Base-by-base conservation (phyloP, 2,888 invertebrate genomes). In the Cerceris ruficornis region DNA sequence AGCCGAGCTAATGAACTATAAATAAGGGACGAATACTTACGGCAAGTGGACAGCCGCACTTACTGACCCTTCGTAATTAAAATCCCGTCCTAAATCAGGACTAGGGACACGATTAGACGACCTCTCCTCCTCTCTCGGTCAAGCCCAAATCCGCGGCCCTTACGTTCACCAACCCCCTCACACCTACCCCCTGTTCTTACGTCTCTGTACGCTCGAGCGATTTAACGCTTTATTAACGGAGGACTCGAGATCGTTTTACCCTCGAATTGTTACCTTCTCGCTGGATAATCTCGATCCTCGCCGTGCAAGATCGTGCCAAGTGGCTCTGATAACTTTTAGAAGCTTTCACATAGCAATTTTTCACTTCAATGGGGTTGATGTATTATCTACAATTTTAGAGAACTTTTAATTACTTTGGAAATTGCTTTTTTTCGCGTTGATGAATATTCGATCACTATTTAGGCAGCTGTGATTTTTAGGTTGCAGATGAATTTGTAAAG, bases 61-160 rank as follows among this genome's bases (percentile, higher is more conserved):
- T 87, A 89, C 87, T 90, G 88, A 89, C 90, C 91, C 90, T 90
- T 82, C 77, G 88, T 89, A 91, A 91, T 91, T 91, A 91, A 91
- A 89, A 89, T 91, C 90, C 91, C 85, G 82, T 81, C 86, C 90
- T 91, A 90, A 91, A 90, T 90, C 91, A 91, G 82, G 90, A 89
- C 90, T 89, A 87, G 84, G 83, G 83, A 82, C 73, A 81, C 85
- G 88, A 90, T 90, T 90, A 88, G 88, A 87, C 80, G 84, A 80
- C 81, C 87, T 84, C 80, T 75, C 54, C 68, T 80, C 74, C 75
- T 73, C 60, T 68, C 79, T 78, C 82, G 79, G 72, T 77, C 80
- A 87, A 79, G 71, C 79, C 72, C 57, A 84, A 88, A 88, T 88
- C 87, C 78, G 71, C 28, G 69, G 66, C 75, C 86, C 80, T 87